phyloP scores from a whole-genome alignment of 2,113 vertebrate species.

The Tragelaphus imberbis region DNA sequence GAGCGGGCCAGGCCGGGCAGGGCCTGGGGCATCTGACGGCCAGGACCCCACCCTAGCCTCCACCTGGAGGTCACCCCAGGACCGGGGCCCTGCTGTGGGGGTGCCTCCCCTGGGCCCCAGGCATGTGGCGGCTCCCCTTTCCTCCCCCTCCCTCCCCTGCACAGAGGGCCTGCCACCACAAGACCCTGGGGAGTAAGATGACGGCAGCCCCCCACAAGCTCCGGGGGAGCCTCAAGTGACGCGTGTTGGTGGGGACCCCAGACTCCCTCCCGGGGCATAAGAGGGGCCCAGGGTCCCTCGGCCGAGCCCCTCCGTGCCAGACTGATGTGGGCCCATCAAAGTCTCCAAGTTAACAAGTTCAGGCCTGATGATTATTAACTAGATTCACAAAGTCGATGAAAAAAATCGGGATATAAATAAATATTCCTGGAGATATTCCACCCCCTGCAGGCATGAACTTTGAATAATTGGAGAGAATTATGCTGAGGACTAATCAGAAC shows the following conservation, averaged over 20 bases:
- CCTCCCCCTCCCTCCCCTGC: no score
- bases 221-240: rapidly evolving
- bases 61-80: background rate
- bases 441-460: constrained; percentile 89
- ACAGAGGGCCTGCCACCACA: no score
- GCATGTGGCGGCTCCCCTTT: rapidly evolving
- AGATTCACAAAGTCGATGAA: constrained; percentile 82
- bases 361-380: constrained; percentile 80
- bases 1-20: no score
- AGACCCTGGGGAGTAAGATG: background rate
- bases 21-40: background rate
- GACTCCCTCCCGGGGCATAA: background rate
- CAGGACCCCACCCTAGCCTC: background rate
- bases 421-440: constrained; percentile 86
- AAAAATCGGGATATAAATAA: constrained; percentile 85
- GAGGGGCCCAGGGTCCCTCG: background rate
- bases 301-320: background rate
- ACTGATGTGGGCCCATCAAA: background rate
- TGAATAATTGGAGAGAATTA: constrained; percentile 90
- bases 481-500: constrained; percentile 89
- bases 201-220: background rate
- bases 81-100: background rate
- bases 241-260: rapidly evolving
- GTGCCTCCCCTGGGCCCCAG: rapidly evolving
- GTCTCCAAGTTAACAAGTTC: constrained; percentile 78